A percentile compares a stretch with the other conserved stretches of the same genome.
phyloP scores from a whole-genome alignment of 2,113 vertebrate species.

The Lampris incognitus region DNA sequence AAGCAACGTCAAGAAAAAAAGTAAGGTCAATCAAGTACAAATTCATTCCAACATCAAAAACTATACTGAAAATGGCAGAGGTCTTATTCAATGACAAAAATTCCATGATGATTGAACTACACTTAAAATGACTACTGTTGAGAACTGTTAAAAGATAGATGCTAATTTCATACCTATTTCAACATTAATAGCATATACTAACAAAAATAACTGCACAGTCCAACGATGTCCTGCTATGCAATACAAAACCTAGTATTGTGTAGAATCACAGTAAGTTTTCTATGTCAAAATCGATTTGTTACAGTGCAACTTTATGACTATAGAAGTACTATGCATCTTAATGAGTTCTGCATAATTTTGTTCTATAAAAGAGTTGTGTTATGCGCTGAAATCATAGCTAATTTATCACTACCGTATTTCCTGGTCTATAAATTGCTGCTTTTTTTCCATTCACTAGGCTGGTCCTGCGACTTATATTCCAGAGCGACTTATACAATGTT shows the following conservation, averaged over 20 bases:
- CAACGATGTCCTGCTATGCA: constrained; percentile 40
- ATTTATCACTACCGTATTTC: constrained; percentile 43
- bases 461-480: no score
- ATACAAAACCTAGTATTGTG: constrained; percentile 26
- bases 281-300: constrained; percentile 3
- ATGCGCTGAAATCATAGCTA: constrained; percentile 17
- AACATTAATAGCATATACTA: constrained; percentile 52
- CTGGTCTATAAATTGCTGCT: neutral
- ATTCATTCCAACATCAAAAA: constrained; percentile 67
- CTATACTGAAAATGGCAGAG: constrained; percentile 41
- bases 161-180: constrained; percentile 44
- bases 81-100: constrained; percentile 45
- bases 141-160: constrained; percentile 46
- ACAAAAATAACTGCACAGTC: constrained; percentile 50
- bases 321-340: constrained; percentile 42
- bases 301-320: constrained; percentile 29
- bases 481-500: no score
- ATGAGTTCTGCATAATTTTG: constrained; percentile 33
- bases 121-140: constrained; percentile 38
- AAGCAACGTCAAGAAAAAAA: constrained; percentile 50
- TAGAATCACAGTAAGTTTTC: constrained; percentile 17
- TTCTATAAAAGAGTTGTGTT: constrained; percentile 23
- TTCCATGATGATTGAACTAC: constrained; percentile 50
- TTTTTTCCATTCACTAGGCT: no score
- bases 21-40: constrained; percentile 44